Evolutionary conservation across 2,113 vertebrate species (phyloP), one percentile per base, ranked within the genome.

Genomic region (Sisor rabdophorus): DNA sequence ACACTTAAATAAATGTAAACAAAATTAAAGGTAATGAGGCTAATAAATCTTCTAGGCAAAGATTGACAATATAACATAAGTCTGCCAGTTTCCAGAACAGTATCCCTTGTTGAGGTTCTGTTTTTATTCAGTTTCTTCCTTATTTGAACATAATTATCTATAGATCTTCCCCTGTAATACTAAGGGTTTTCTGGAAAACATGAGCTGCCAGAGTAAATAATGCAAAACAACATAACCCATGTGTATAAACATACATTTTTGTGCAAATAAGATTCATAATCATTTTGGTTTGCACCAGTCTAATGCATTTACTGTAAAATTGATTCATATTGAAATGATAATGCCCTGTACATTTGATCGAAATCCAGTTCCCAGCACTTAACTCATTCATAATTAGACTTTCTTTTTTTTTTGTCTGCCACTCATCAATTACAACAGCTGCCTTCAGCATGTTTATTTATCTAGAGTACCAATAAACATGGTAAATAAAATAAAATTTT

Each of bases 361-460:
- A 68, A 50, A 68, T 19, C 24, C 44, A 65, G 16, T 20, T 30
- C 17, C 47, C 10, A 0, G 4, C 15, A 13, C 50, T 68, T 26
- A 68, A 28, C 26, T 50, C 28, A 50, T 68, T 7, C 22, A 50
- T 28, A 50, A 26, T 28, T 28, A 44, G 11, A 5, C 26, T n/a
- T 16, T 2, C 7, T 30, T 15, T 20, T 24, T 12, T 65, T 36
- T 20, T 11, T 36, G 30, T 63, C 32, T 20, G 3, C 44, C 26
- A 30, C 13, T 60, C 26, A 9, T 19, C 32, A 32, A 3, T 11
- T 20, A 40, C 11, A 65, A 40, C 15, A 48, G 7, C 63, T 17
- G 22, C 13, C 53, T 44, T 58, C 36, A 59, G 54, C 55, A 20
- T 36, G 32, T 47, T 40, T 47, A 73, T 63, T 63, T 74, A 63